Evolutionary conservation across 2,888 invertebrate genomes (phyloP).

Genomic region (Apodemia hepburni): DNA sequence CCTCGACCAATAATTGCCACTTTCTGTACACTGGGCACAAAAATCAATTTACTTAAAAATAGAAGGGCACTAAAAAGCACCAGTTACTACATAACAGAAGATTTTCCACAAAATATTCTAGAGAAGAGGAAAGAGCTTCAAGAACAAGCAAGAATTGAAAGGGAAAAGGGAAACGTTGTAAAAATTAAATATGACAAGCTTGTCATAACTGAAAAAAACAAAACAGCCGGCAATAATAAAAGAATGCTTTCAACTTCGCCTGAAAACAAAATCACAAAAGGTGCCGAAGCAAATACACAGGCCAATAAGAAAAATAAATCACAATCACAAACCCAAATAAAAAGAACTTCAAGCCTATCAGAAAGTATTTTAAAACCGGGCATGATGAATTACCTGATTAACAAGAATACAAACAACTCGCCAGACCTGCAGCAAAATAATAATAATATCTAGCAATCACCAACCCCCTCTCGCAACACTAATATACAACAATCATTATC

Average conservation of each 20-base stretch:
- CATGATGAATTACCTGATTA: constrained; percentile 16
- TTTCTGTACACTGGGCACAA: not conserved
- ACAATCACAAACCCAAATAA: constrained; percentile 6
- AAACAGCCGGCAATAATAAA: constrained; percentile 17
- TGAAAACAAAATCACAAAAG: not conserved
- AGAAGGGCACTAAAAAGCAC: constrained; percentile 14
- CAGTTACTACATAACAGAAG: constrained; percentile 14
- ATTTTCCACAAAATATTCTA: constrained; percentile 17
- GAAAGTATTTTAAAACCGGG: constrained; percentile 17
- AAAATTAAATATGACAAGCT: constrained; percentile 24
- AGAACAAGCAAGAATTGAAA: constrained; percentile 19
- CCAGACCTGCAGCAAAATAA: not conserved
- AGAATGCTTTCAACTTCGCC: constrained; percentile 1
- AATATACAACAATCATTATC: not conserved
- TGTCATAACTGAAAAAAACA: constrained; percentile 11
- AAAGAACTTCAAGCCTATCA: constrained; percentile 13
- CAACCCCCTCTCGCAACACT: not conserved
- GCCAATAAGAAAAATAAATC: constrained; percentile 22
- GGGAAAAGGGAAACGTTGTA: constrained; percentile 22
- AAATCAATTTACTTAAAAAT: not conserved
- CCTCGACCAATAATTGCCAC: not conserved
- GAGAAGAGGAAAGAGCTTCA: constrained; percentile 16
- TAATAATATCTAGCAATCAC: not conserved
- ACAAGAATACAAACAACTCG: constrained; percentile 1
- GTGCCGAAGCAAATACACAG: constrained; percentile 18